A percentile compares a stretch with the other conserved stretches of the same genome.
Conservation (phyloP, 2,888 invertebrate species). For the Tridacna crocea region DNA sequence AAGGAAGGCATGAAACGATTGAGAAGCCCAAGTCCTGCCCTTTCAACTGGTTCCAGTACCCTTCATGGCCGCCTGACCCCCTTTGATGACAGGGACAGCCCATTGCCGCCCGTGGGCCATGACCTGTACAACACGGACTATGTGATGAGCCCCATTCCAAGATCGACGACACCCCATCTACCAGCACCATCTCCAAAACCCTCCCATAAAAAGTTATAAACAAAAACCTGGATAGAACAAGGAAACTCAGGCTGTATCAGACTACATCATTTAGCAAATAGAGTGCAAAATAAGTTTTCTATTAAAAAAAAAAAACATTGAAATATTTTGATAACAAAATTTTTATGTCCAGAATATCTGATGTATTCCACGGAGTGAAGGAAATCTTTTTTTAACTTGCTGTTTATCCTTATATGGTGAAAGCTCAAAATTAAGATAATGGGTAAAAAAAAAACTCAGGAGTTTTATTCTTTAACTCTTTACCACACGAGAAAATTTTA, state of each 20-base stretch:
- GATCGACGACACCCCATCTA: slow-evolving; percentile 25
- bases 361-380: too few relatives aligned
- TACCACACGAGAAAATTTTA: too few relatives aligned
- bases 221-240: not conserved
- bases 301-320: not conserved
- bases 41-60: not conserved
- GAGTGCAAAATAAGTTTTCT: not conserved
- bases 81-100: slow-evolving; percentile 27
- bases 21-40: slow-evolving; percentile 15
- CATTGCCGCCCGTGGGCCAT: slow-evolving; percentile 39
- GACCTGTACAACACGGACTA: slow-evolving; percentile 37
- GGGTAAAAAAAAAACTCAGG: too few relatives aligned
- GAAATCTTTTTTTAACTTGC: too few relatives aligned
- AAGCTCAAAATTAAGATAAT: not conserved
- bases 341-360: too few relatives aligned
- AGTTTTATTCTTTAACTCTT: too few relatives aligned
- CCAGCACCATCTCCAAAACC: slow-evolving; percentile 20
- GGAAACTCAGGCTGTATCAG: not conserved
- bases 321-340: too few relatives aligned
- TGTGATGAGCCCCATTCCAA: slow-evolving; percentile 18
- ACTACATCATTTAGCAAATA: not conserved
- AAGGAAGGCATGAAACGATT: not conserved
- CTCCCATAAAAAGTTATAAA: not conserved
- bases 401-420: too few relatives aligned
- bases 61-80: not conserved